Conservation (phyloP, 2,113 vertebrate species). For the Pongo pygmaeus region DNA sequence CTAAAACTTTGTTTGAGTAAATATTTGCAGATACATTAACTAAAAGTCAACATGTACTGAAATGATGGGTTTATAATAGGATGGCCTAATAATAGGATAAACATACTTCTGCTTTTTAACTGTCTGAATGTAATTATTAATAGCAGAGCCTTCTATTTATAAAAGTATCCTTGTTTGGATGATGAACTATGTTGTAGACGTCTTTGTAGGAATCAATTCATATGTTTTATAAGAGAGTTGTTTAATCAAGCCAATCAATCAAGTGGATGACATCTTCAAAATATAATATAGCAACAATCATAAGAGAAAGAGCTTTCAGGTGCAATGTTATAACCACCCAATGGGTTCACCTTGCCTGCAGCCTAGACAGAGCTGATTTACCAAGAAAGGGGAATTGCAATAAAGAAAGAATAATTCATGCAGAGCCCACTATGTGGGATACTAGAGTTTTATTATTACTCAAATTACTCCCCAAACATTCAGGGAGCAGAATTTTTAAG, state of each 20-base stretch:
- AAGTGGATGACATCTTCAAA: neutral
- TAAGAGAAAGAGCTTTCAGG: neutral
- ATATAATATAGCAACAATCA: neutral
- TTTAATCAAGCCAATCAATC: neutral
- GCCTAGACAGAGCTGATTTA: no score
- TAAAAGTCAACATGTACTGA: neutral
- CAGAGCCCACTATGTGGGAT: no score
- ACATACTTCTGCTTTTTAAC: neutral
- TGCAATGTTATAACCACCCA: no score
- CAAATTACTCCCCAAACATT: no score
- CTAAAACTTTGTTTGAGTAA: neutral
- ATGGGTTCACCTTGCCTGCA: no score
- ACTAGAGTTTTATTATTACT: no score
- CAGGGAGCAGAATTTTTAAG: no score
- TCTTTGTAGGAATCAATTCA: neutral
- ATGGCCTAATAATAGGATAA: neutral
- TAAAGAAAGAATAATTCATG: no score
- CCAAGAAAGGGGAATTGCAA: no score
- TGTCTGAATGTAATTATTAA: neutral
- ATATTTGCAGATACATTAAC: neutral
- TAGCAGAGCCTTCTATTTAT: neutral
- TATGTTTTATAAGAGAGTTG: neutral
- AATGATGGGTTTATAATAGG: neutral
- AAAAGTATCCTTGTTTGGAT: neutral
- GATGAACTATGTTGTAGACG: neutral